phyloP scores from a whole-genome alignment of 2,888 invertebrate species.

The Galerucella calmariensis region DNA sequence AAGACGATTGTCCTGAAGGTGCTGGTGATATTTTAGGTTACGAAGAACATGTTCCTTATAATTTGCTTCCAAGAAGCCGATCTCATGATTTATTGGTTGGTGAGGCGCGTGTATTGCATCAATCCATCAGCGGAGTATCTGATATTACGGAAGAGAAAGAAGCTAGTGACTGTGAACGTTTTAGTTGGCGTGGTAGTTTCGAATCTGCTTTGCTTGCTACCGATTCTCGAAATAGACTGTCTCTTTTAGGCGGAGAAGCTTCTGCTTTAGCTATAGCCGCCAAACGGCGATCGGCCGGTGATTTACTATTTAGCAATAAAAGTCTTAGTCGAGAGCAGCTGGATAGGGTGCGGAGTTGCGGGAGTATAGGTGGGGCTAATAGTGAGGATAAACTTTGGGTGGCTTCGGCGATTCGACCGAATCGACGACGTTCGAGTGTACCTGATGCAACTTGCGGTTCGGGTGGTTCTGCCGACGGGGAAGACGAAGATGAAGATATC shows the following conservation, averaged over 20 bases:
- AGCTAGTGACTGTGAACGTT: conserved; percentile 88
- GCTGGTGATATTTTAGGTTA: conserved; percentile 61
- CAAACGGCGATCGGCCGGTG: conserved; percentile 84
- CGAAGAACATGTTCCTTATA: conserved; percentile 66
- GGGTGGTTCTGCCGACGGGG: conserved; percentile 67
- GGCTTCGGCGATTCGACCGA: conserved; percentile 58
- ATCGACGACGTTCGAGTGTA: conserved; percentile 68
- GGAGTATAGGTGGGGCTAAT: conserved; percentile 82
- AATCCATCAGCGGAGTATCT: conserved; percentile 67
- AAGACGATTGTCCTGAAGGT: conserved; percentile 78
- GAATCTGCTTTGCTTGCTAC: conserved; percentile 91
- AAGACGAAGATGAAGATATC: conserved; percentile 66
- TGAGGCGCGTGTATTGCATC: conserved; percentile 48
- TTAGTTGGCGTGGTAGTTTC: conserved; percentile 93
- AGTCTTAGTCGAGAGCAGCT: conserved; percentile 81
- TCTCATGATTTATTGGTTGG: conserved; percentile 79
- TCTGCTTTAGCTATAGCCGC: conserved; percentile 77
- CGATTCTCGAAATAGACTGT: conserved; percentile 83
- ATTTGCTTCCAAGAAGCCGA: conserved; percentile 79
- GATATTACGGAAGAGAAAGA: conserved; percentile 75
- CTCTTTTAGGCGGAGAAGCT: conserved; percentile 72
- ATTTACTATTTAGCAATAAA: conserved; percentile 81
- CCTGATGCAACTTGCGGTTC: conserved; percentile 68
- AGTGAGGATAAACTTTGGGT: conserved; percentile 66
- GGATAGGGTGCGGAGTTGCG: conserved; percentile 81